Evolutionary conservation across 2,888 invertebrate species (phyloP), one percentile per base, ranked within the genome.

Genomic region (Barypeithes pellucidus): DNA sequence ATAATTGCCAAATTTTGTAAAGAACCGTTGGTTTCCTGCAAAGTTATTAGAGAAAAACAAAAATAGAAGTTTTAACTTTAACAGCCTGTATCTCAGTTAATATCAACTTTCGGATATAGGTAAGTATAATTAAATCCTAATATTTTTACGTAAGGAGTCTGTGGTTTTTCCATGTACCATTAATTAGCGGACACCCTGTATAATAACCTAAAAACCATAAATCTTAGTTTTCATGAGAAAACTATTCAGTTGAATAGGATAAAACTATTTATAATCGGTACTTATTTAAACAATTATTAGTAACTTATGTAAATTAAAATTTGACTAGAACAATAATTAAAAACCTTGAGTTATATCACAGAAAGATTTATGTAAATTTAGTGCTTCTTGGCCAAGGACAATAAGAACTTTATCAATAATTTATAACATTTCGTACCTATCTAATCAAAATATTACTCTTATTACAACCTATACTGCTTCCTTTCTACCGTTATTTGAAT

Each of bases 301-400:
- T 50, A 24, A 50, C 12, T 4, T n/a, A 24, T n/a, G 12, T 20
- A 50, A 24, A 50, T 50, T 3, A 22, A 50, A 50, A 24, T 50
- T n/a, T 50, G 12, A 50, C 20, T 50, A n/a, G 11, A 50, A 24
- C 50, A 20, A 50, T 47, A 20, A 50, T 50, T 20, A 47, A 50
- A 24, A 50, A 24, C 50, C 50, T 50, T 50, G 50, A 50, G 24
- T 50, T 2, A 22, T 50, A 50, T 47, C 2, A 18, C 47, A 20
- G 11, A 50, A 7, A 50, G 50, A 50, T 50, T n/a, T 24, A 20
- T 50, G n/a, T 24, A 24, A 50, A 24, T 24, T 50, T 50, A 20
- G 11, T 47, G 18, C 22, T 24, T 24, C 50, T 24, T 22, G 50
- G 22, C 22, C 22, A 50, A 50, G 24, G 24, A n/a, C 11, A 20